Evolutionary conservation across 2,113 vertebrate species (phyloP).

Genomic region (Calonectris borealis): DNA sequence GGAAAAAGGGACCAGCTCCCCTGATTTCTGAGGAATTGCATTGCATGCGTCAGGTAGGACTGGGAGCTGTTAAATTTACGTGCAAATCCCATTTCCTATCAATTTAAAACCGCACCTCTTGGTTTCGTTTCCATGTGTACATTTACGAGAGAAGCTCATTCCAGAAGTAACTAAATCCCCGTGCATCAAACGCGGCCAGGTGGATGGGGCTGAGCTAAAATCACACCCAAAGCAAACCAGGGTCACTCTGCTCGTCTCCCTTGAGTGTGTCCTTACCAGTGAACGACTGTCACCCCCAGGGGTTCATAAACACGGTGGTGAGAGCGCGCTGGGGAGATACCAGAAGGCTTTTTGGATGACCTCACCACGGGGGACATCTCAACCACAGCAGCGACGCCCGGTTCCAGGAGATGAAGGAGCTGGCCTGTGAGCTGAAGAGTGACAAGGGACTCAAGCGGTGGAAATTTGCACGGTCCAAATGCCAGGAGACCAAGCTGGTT

Average conservation of each 20-base stretch:
- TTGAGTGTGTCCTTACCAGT: background rate
- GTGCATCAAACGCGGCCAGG: accelerated
- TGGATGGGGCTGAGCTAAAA: background rate
- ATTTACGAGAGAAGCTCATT: background rate
- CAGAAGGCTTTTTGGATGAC: background rate
- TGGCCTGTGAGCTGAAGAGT: slow-evolving; percentile 80
- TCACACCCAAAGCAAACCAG: background rate
- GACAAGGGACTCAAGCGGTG: slow-evolving; percentile 82
- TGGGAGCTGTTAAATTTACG: background rate
- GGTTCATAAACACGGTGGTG: accelerated
- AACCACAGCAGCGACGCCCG: slow-evolving; percentile 67
- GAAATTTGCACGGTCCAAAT: slow-evolving; percentile 83
- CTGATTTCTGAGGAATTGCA: background rate
- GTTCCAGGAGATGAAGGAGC: slow-evolving; percentile 86
- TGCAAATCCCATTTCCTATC: background rate
- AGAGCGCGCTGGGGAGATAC: background rate
- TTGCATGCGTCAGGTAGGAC: background rate
- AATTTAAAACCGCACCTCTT: background rate
- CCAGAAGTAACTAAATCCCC: background rate
- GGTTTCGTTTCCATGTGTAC: background rate
- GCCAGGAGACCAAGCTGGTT: slow-evolving; percentile 83
- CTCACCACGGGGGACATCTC: background rate
- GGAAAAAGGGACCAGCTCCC: background rate
- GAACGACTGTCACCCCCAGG: accelerated
- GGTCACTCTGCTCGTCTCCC: background rate